Percentiles rank a stretch among this genome's conserved stretches.
These are phyloP conservation scores for Ceratina calcarata DNA, from an alignment of 1,140 invertebrate species.

Conservation along the genomic window DNA sequence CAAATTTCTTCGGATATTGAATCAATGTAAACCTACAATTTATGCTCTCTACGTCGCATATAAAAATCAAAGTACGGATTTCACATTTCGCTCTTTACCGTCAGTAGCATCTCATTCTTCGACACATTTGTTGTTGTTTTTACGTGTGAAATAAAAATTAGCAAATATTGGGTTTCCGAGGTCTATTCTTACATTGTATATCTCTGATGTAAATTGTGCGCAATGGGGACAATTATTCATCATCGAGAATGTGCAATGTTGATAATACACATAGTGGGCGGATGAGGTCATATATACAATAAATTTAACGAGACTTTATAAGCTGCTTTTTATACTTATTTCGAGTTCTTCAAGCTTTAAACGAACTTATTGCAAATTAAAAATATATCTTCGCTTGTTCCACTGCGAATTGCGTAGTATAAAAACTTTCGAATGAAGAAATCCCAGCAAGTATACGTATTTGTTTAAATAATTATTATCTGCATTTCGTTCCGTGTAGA, in stretches of 20 bases:
- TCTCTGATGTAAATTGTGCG: slow-evolving; percentile 51
- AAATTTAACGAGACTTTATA: slow-evolving; percentile 20
- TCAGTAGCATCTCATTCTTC: neutral
- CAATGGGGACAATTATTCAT: slow-evolving; percentile 38
- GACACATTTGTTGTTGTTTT: neutral
- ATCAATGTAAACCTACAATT: neutral
- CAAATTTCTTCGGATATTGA: neutral
- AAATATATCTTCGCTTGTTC: neutral
- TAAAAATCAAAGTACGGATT: neutral
- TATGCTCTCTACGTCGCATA: neutral
- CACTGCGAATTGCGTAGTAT: neutral
- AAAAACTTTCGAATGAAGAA: neutral
- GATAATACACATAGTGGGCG: slow-evolving; percentile 51
- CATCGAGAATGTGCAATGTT: slow-evolving; percentile 47
- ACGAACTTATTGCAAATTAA: neutral
- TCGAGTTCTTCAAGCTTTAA: neutral
- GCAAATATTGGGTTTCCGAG: neutral
- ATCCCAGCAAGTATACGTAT: neutral
- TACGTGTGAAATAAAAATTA: neutral
- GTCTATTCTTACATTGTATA: slow-evolving; percentile 21
- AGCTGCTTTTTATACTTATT: neutral
- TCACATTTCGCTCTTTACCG: neutral
- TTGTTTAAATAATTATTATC: slow-evolving; percentile 6
- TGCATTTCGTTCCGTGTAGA: slow-evolving; percentile 7
- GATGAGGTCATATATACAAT: slow-evolving; percentile 33